Conservation (phyloP, 2,797 vertebrate genomes). For the Graptemys geographica region DNA sequence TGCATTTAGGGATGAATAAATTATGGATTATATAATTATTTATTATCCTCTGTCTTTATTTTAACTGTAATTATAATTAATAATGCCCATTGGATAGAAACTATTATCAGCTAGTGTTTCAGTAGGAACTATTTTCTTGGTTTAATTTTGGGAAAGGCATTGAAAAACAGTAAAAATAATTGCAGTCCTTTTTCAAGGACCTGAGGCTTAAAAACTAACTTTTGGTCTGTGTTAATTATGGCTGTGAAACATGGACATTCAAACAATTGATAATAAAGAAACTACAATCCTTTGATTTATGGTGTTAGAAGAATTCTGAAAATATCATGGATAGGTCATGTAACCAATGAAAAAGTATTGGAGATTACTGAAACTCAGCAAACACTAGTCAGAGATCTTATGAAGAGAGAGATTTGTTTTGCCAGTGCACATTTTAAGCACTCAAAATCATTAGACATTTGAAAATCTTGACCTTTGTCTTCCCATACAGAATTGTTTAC, state of each 20-base stretch:
- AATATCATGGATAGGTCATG: not conserved
- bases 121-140: not conserved
- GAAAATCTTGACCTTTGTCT: not conserved
- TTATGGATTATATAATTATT: not conserved
- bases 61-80: constrained; percentile 4
- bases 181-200: not conserved
- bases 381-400: not conserved
- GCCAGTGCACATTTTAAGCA: not conserved
- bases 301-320: not conserved
- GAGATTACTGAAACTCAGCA: not conserved
- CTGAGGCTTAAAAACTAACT: not conserved
- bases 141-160: not conserved
- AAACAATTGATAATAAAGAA: not conserved
- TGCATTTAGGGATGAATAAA: constrained; percentile 44
- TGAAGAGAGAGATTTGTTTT: not conserved
- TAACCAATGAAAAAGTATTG: not conserved
- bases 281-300: not conserved
- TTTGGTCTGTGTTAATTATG: not conserved
- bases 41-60: not conserved
- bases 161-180: not conserved
- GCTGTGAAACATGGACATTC: not conserved
- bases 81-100: not conserved
- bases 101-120: not conserved
- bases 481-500: not conserved
- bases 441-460: rapidly evolving